A percentile compares a stretch with the other conserved stretches of the same genome.
phyloP scores from a whole-genome alignment of 2,888 invertebrate genomes.

The Galerucella pusilla region DNA sequence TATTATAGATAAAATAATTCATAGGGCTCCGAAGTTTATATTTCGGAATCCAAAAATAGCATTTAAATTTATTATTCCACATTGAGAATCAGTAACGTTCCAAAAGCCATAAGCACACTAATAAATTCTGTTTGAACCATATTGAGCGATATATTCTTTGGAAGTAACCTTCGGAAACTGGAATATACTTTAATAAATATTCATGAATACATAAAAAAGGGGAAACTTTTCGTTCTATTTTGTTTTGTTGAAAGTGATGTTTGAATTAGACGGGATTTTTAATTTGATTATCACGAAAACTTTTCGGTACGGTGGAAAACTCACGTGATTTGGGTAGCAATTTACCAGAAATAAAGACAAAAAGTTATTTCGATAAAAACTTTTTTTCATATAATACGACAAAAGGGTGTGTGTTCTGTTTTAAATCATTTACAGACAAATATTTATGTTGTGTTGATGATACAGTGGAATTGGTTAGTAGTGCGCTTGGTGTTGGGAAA shows the following conservation, averaged over 20 bases:
- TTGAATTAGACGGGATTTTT: not conserved
- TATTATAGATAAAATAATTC: conserved; percentile 15
- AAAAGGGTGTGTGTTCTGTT: no score
- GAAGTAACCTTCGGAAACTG: conserved; percentile 17
- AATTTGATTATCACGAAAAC: conserved; percentile 12
- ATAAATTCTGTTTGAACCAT: conserved; percentile 40
- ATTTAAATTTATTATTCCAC: conserved; percentile 26
- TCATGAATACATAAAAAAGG: conserved; percentile 26
- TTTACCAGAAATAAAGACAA: not conserved
- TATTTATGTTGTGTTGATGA: no score
- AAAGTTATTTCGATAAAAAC: no score
- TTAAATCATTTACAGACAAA: no score
- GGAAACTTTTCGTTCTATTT: conserved; percentile 2
- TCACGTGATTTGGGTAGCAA: not conserved
- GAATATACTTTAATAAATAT: conserved; percentile 38
- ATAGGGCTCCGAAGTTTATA: conserved; percentile 8
- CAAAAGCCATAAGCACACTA: conserved; percentile 39
- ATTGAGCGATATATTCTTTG: conserved; percentile 38
- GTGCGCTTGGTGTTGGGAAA: no score
- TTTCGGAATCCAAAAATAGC: conserved; percentile 15
- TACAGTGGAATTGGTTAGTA: no score
- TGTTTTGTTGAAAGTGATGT: conserved; percentile 1
- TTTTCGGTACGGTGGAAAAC: not conserved
- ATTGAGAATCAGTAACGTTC: conserved; percentile 30
- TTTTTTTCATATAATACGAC: no score